phyloP scores from a whole-genome alignment of 2,113 vertebrate genomes.

The Phodopus roborovskii region DNA sequence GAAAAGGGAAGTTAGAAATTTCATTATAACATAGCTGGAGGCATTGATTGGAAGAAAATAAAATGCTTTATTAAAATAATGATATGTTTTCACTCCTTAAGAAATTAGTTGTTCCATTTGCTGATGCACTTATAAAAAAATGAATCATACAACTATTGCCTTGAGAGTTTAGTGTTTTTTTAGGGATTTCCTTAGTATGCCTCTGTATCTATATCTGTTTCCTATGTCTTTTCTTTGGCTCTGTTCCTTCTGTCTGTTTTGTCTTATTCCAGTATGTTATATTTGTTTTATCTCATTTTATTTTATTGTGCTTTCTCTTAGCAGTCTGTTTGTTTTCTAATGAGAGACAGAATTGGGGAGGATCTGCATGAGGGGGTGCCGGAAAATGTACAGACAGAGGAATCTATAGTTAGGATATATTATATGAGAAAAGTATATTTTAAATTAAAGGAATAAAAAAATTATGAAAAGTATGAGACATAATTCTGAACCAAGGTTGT shows the following conservation, averaged over 20 bases:
- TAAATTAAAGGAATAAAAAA: not conserved
- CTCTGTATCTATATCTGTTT: not conserved
- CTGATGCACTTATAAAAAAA: not conserved
- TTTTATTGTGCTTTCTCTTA: not conserved
- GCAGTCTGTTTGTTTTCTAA: not conserved
- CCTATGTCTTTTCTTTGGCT: not conserved
- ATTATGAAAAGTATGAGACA: not conserved
- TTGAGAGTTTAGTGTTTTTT: not conserved
- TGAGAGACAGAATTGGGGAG: not conserved
- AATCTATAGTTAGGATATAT: not conserved
- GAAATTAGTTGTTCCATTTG: not conserved
- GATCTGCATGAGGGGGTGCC: not conserved
- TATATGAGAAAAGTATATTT: not conserved
- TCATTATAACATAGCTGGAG: conserved; percentile 5
- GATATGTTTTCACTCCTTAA: not conserved
- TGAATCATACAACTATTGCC: not conserved
- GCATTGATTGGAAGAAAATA: not conserved
- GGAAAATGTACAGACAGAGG: not conserved
- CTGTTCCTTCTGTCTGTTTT: not conserved
- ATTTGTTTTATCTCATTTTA: not conserved
- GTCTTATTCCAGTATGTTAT: not conserved
- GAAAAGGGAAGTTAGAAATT: not conserved
- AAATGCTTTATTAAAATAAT: conserved; percentile 39
- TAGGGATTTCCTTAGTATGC: not conserved
- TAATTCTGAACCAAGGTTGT: not conserved